phyloP scores from a whole-genome alignment of 2,113 vertebrate species.

The Chascanopsetta lugubris region DNA sequence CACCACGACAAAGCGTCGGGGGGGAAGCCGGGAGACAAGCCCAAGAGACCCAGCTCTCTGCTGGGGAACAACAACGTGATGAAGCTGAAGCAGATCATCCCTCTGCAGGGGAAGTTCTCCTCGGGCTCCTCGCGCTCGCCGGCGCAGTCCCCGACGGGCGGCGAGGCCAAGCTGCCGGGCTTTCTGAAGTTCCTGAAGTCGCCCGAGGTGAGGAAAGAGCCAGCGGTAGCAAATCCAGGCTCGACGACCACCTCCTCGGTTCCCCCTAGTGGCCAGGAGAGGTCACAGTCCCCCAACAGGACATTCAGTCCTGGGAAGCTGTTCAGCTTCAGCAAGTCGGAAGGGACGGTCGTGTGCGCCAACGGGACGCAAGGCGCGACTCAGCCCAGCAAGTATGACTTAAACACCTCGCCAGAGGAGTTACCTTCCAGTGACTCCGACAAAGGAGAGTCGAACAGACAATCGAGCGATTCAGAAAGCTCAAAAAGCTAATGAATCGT shows the following conservation, averaged over 20 bases:
- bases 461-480: slow-evolving; percentile 60
- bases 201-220: slow-evolving; percentile 84
- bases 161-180: slow-evolving; percentile 89
- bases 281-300: slow-evolving; percentile 89
- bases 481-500: slow-evolving; percentile 60
- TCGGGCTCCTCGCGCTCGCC: slow-evolving; percentile 80
- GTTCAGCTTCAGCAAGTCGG: slow-evolving; percentile 87
- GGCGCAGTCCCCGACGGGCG: slow-evolving; percentile 85
- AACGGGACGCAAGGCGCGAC: slow-evolving; percentile 78
- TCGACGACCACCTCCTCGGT: slow-evolving; percentile 13
- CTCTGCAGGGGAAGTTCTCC: slow-evolving; percentile 89
- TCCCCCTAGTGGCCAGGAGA: slow-evolving; percentile 76
- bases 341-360: slow-evolving; percentile 75
- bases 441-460: slow-evolving; percentile 58
- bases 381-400: slow-evolving; percentile 71
- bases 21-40: slow-evolving; percentile 80
- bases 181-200: slow-evolving; percentile 93
- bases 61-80: slow-evolving; percentile 92
- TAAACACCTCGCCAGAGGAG: slow-evolving; percentile 69
- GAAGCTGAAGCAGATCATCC: slow-evolving; percentile 94
- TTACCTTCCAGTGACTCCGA: slow-evolving; percentile 67
- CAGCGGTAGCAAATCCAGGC: slow-evolving; percentile 58
- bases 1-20: slow-evolving; percentile 78
- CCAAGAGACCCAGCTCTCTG: slow-evolving; percentile 89
- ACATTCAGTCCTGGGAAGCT: slow-evolving; percentile 90